phyloP scores from a whole-genome alignment of 2,888 invertebrate genomes.

The Parnassius mnemosyne region DNA sequence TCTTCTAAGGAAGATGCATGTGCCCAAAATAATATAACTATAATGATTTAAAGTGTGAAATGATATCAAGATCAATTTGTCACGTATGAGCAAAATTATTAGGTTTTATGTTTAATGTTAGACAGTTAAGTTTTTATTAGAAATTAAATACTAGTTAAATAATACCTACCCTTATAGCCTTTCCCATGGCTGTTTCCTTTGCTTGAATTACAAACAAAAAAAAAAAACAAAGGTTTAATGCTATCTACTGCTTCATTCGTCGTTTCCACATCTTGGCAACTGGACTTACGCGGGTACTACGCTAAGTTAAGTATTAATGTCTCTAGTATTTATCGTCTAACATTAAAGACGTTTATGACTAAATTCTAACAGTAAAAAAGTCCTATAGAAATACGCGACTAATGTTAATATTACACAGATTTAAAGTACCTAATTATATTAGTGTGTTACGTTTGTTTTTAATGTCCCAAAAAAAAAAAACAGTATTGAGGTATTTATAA shows the following conservation, averaged over 20 bases:
- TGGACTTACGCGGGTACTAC: constrained; percentile 3
- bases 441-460: not conserved
- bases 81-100: not conserved
- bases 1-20: no score
- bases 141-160: no score
- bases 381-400: not conserved
- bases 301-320: not conserved
- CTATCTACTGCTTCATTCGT: no score
- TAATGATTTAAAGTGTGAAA: not conserved
- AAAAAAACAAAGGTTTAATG: no score
- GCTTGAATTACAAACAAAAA: no score
- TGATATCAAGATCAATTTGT: constrained; percentile 7
- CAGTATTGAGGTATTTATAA: no score
- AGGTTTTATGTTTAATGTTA: not conserved
- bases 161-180: no score
- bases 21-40: no score
- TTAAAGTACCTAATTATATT: not conserved
- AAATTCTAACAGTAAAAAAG: not conserved
- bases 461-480: no score
- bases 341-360: not conserved
- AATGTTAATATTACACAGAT: not conserved
- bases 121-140: no score
- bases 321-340: constrained; percentile 3
- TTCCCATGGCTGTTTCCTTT: no score
- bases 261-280: constrained; percentile 6